Conservation (phyloP, 2,888 invertebrate genomes). For the Melinaea menophilus region DNA sequence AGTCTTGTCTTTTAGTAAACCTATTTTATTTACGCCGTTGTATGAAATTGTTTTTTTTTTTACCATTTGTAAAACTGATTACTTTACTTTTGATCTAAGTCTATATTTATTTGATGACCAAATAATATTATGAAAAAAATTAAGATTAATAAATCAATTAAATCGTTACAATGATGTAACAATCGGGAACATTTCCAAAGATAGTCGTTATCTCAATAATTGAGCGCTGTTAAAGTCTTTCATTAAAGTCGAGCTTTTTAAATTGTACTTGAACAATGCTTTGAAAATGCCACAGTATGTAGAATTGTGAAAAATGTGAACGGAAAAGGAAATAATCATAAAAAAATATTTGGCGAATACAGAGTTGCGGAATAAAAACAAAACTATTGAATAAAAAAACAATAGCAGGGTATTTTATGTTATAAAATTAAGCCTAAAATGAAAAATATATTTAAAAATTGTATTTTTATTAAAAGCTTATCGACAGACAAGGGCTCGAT, state of each 20-base stretch:
- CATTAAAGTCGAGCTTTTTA: slow-evolving; percentile 25
- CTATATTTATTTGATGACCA: too few species aligned
- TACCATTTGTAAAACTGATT: too few species aligned
- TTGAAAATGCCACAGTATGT: slow-evolving; percentile 13
- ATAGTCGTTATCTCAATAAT: slow-evolving; percentile 2
- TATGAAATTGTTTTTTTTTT: too few species aligned
- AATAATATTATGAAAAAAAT: too few species aligned
- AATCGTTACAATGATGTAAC: slow-evolving; percentile 1
- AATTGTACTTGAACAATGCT: slow-evolving; percentile 17
- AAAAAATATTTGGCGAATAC: too few species aligned
- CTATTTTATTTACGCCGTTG: too few species aligned
- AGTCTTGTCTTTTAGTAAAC: too few species aligned
- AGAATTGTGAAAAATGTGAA: slow-evolving; percentile 7
- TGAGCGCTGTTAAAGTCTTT: slow-evolving; percentile 23
- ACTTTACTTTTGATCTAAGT: too few species aligned
- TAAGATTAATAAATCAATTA: not conserved
- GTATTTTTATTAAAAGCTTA: not conserved
- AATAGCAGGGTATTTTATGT: not conserved
- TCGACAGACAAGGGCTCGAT: not conserved
- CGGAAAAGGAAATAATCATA: not conserved
- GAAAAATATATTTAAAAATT: not conserved
- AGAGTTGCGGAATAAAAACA: not conserved
- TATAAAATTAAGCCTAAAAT: not conserved
- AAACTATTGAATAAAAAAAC: not conserved
- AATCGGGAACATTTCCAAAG: slow-evolving; percentile 15